phyloP scores from a whole-genome alignment of 1,140 invertebrate genomes.

The Drosophila neocordata region DNA sequence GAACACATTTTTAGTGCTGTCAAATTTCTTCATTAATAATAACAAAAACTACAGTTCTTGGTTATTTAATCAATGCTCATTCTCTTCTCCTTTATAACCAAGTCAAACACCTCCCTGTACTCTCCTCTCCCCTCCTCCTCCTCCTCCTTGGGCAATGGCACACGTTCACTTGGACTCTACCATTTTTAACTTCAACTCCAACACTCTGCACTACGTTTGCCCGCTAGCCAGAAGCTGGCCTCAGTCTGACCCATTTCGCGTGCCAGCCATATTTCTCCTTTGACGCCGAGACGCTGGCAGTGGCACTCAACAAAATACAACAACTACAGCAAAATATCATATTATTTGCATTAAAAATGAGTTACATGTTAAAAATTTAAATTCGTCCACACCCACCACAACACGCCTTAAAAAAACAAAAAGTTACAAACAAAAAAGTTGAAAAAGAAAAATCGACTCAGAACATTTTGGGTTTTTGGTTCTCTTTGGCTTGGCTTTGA shows the following conservation, averaged over 20 bases:
- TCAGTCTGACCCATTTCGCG: constrained; percentile 66
- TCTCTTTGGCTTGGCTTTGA: constrained; percentile 8
- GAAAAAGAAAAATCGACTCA: constrained; percentile 46
- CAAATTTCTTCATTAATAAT: constrained; percentile 60
- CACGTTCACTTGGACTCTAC: background rate
- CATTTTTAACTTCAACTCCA: background rate
- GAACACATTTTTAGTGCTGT: constrained; percentile 29
- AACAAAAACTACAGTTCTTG: constrained; percentile 28
- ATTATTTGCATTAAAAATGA: constrained; percentile 79
- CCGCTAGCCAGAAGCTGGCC: constrained; percentile 1
- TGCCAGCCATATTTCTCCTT: constrained; percentile 36
- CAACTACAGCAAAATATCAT: constrained; percentile 41
- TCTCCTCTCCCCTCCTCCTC: background rate
- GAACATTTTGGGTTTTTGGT: constrained; percentile 35
- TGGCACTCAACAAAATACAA: constrained; percentile 17
- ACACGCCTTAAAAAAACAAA: constrained; percentile 42
- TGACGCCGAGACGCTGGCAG: constrained; percentile 12
- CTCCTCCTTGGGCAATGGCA: background rate
- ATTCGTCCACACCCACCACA: constrained; percentile 71
- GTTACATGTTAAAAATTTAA: constrained; percentile 79
- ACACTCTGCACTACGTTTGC: constrained; percentile 9
- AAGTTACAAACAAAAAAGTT: background rate
- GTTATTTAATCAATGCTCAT: constrained; percentile 65
- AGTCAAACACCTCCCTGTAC: background rate
- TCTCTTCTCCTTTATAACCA: constrained; percentile 31